Evolutionary conservation across 1,140 invertebrate genomes (phyloP).

Genomic region (Tetramorium alpestre): DNA sequence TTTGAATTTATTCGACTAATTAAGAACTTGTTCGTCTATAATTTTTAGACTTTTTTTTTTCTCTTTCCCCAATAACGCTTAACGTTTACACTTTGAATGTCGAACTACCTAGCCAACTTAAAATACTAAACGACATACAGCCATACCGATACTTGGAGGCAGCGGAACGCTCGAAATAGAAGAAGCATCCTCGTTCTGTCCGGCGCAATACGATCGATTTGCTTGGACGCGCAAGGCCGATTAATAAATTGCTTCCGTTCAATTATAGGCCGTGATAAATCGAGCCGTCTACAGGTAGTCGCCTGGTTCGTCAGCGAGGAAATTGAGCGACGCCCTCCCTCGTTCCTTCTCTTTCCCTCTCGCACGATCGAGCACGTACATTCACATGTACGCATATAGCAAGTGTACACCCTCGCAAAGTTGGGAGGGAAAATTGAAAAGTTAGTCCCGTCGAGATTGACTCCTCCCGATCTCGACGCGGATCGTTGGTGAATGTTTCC

Average conservation of each 20-base stretch:
- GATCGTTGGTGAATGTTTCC: conserved; percentile 50
- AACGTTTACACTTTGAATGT: neutral
- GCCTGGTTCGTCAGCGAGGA: conserved; percentile 69
- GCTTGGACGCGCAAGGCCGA: conserved; percentile 64
- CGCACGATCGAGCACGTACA: conserved; percentile 3
- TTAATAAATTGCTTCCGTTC: conserved; percentile 78
- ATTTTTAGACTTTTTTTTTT: neutral
- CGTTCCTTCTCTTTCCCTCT: conserved; percentile 4
- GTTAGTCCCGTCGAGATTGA: conserved; percentile 71
- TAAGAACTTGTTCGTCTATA: neutral
- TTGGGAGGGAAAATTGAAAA: conserved; percentile 74
- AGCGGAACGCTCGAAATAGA: conserved; percentile 28
- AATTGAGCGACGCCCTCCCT: conserved; percentile 65
- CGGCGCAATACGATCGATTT: conserved; percentile 65
- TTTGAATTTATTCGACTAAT: conserved; percentile 42
- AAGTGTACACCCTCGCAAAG: conserved; percentile 43
- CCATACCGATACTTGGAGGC: neutral
- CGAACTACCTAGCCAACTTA: no score
- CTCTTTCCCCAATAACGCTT: no score
- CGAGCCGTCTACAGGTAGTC: conserved; percentile 69
- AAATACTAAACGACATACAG: neutral
- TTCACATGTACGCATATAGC: conserved; percentile 15
- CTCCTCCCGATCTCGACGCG: conserved; percentile 41
- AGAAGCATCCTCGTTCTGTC: conserved; percentile 50
- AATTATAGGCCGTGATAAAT: conserved; percentile 76